Evolutionary conservation across 37 sponge, comb jelly and placozoan species (phyloP).

Genomic region (Crambe crambe): DNA sequence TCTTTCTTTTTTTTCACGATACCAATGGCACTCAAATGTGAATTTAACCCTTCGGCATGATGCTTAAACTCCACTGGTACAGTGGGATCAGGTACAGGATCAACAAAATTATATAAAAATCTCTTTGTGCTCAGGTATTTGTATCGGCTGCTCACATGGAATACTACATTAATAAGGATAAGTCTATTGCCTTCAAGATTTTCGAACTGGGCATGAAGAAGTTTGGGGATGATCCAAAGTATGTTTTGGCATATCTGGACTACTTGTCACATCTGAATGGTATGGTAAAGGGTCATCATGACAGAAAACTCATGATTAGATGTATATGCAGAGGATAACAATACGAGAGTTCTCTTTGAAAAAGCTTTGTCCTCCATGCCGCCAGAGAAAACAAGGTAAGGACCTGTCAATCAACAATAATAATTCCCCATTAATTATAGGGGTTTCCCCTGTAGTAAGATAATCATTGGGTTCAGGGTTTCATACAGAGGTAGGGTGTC

Average conservation of each 20-base stretch:
- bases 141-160: conserved; percentile 98
- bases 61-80: too few relatives aligned
- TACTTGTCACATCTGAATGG: conserved; percentile 90
- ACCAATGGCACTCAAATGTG: too few relatives aligned
- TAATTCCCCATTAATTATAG: too few relatives aligned
- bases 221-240: conserved; percentile 76
- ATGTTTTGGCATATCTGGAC: conserved; percentile 81
- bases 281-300: too few relatives aligned
- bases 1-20: too few relatives aligned
- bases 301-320: not conserved
- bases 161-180: conserved; percentile 88
- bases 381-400: conserved; percentile 76
- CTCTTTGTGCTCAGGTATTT: conserved; percentile 60
- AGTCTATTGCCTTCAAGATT: conserved; percentile 87
- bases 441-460: too few relatives aligned
- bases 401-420: too few relatives aligned
- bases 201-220: conserved; percentile 96
- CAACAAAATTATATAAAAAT: not conserved
- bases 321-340: conserved; percentile 87
- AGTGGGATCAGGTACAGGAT: too few relatives aligned
- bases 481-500: too few relatives aligned
- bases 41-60: too few relatives aligned
- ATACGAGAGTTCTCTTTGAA: conserved; percentile 93
- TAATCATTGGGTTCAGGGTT: too few relatives aligned
- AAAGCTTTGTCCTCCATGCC: conserved; percentile 68